Evolutionary conservation across 2,797 vertebrate species (phyloP).

Genomic region (Choloepus didactylus): DNA sequence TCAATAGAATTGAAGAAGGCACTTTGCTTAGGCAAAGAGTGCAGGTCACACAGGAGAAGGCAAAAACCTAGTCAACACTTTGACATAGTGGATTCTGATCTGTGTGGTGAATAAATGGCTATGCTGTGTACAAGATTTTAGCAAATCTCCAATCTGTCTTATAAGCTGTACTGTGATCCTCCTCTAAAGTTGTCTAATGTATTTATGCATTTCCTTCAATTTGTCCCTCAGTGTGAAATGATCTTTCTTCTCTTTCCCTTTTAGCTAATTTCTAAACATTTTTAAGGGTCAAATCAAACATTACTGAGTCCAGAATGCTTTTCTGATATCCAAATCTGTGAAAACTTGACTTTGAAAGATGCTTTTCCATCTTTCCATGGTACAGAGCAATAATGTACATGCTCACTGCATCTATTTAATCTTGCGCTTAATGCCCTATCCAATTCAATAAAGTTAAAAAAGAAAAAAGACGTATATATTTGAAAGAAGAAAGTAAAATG

Average conservation of each 20-base stretch:
- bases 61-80: neutral
- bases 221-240: neutral
- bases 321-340: no score
- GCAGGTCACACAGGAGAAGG: neutral
- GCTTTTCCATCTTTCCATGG: neutral
- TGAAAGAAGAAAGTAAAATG: neutral
- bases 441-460: neutral
- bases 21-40: accelerated
- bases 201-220: neutral
- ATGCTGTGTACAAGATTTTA: neutral
- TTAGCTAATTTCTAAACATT: neutral
- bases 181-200: neutral
- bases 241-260: neutral
- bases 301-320: neutral
- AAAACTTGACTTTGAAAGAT: neutral
- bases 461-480: neutral
- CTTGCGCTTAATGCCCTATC: neutral
- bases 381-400: neutral
- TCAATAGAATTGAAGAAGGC: neutral
- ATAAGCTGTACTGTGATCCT: neutral
- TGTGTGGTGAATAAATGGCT: neutral
- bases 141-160: no score
- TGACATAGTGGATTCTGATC: no score
- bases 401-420: neutral
- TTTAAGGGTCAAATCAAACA: neutral